Base-by-base conservation (phyloP, 2,888 invertebrate genomes). In the Sipunculus nudus region DNA sequence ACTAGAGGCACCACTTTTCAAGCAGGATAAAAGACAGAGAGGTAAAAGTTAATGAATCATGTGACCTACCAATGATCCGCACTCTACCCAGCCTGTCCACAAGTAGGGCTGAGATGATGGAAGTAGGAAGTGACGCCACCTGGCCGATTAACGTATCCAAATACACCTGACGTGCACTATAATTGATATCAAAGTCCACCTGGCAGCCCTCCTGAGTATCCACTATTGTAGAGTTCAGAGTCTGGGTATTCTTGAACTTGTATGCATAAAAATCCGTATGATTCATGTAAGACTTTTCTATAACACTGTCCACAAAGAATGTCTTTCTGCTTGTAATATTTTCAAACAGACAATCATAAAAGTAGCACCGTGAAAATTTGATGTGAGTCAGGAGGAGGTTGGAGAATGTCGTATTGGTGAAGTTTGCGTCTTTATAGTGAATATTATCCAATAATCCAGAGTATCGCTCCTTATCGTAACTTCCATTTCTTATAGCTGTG, bases 121-220 rank as follows among this genome's bases (percentile, higher is more conserved):
- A 32, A 4, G 56, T 50, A 13, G 64, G 64, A 2, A 64, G 31
- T 21, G 54, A 53, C 10, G 58, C 64, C 38, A 64, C 29, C 38
- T 64, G 60, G 3, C 53, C 26, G 2, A 64, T 26, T 31, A 61
- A 64, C 31, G 43, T 53, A 28, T 64, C 64, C 31, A 61, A 41
- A 41, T 49, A 61, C 2, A 64, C 50, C 38, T 29, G 38, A 23
- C 47, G 38, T 13, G 32, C 45, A 39, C 58, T 61, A 31, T 43
- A 53, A 40, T 48, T 61, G 32, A 49, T 47, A 21, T 63, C 63
- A 54, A 63, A 59, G 41, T 63, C 63, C 39, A 61, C 52, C n/a
- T n/a, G n/a, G 38, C 56, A 56, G 28, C 56, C 56, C 10, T 39
- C 48, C 28, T 48, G 35, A 47, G 43, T 47, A n/a, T 56, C 13